phyloP scores from a whole-genome alignment of 1,140 invertebrate genomes.

The Drosophila murphyi region DNA sequence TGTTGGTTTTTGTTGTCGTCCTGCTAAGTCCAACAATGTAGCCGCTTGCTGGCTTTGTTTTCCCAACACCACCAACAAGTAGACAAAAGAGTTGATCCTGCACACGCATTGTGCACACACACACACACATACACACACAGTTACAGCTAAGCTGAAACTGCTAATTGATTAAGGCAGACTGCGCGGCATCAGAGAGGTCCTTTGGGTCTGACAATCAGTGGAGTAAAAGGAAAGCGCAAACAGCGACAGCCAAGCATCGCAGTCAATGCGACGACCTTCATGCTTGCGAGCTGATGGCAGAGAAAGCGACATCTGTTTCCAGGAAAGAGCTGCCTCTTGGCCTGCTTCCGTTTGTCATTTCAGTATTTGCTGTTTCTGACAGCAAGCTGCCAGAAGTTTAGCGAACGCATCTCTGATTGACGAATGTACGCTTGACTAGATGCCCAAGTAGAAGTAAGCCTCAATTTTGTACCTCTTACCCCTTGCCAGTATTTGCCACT shows the following conservation, averaged over 20 bases:
- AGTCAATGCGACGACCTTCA: slow-evolving; percentile 23
- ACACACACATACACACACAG: slow-evolving; percentile 21
- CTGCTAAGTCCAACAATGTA: slow-evolving; percentile 50
- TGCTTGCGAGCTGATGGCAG: slow-evolving; percentile 3
- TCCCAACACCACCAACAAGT: slow-evolving; percentile 5
- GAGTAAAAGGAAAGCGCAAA: slow-evolving; percentile 55
- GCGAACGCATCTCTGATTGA: slow-evolving; percentile 64
- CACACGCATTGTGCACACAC: slow-evolving; percentile 25
- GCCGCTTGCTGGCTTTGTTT: slow-evolving; percentile 62
- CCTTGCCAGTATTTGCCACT: neutral
- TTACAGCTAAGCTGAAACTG: slow-evolving; percentile 26
- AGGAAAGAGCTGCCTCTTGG: slow-evolving; percentile 53
- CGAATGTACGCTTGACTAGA: slow-evolving; percentile 54
- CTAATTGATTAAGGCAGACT: slow-evolving; percentile 71
- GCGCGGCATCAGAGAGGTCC: slow-evolving; percentile 1
- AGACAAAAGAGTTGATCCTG: slow-evolving; percentile 58
- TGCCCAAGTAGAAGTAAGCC: slow-evolving; percentile 6
- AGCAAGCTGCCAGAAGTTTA: slow-evolving; percentile 75
- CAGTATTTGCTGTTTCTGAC: slow-evolving; percentile 70
- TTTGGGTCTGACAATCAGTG: slow-evolving; percentile 30
- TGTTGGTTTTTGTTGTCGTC: slow-evolving; percentile 13
- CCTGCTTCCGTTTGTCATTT: slow-evolving; percentile 76
- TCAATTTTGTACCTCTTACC: neutral
- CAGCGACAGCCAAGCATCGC: slow-evolving; percentile 16
- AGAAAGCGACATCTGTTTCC: slow-evolving; percentile 42